phyloP scores from a whole-genome alignment of 2,113 vertebrate species.

The Conger conger region DNA sequence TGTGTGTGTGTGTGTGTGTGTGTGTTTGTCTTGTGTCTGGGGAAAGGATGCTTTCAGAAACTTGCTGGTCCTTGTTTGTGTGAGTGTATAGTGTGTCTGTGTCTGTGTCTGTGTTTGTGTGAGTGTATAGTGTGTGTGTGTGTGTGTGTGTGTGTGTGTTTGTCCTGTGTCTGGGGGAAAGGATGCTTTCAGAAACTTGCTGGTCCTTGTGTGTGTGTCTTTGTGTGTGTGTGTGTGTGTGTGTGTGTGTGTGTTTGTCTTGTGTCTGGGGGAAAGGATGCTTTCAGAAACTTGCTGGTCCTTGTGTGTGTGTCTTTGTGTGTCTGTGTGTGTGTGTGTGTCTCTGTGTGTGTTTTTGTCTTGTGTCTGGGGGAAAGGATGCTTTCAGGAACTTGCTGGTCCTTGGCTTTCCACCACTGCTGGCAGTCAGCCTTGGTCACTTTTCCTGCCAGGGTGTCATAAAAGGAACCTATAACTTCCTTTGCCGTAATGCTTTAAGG shows the following conservation, averaged over 20 bases:
- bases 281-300: constrained; percentile 12
- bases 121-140: too few relatives aligned
- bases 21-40: background rate
- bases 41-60: background rate
- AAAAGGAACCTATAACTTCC: constrained; percentile 11
- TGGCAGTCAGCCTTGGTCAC: background rate
- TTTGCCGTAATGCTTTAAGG: background rate
- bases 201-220: too few relatives aligned
- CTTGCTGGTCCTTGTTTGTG: background rate
- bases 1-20: background rate
- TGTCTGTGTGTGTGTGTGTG: too few relatives aligned
- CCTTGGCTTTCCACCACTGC: background rate
- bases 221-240: background rate
- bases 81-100: too few relatives aligned
- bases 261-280: background rate
- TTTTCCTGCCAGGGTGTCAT: background rate
- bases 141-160: too few relatives aligned
- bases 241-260: background rate
- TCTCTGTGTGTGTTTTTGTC: too few relatives aligned
- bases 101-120: too few relatives aligned
- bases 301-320: too few relatives aligned
- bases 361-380: too few relatives aligned
- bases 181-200: too few relatives aligned
- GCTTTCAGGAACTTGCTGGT: too few relatives aligned
- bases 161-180: too few relatives aligned